Percentiles rank a stretch among this genome's conserved stretches.
These are phyloP conservation scores for Apamea sordens DNA, from an alignment of 2,888 invertebrate genomes.

Conservation along the genomic window DNA sequence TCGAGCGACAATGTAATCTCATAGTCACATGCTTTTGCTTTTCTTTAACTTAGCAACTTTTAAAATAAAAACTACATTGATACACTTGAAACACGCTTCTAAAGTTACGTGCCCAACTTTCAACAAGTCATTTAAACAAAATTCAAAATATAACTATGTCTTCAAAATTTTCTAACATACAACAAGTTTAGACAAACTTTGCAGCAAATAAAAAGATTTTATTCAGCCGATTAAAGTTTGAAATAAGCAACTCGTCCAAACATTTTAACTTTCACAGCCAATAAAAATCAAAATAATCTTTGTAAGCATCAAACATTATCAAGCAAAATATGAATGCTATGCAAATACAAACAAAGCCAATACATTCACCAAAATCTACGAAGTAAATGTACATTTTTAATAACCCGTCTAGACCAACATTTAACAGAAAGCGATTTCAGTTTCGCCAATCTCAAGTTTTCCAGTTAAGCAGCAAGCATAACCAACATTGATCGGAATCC, in stretches of 20 bases:
- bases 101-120: slow-evolving; percentile 28
- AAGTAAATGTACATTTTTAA: slow-evolving; percentile 83
- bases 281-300: slow-evolving; percentile 23
- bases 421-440: slow-evolving; percentile 79
- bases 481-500: slow-evolving; percentile 79
- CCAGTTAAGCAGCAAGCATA: slow-evolving; percentile 74
- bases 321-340: slow-evolving; percentile 32
- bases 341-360: slow-evolving; percentile 56
- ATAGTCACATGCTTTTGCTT: background rate
- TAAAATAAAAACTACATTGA: slow-evolving; percentile 17
- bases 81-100: slow-evolving; percentile 18
- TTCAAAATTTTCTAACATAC: background rate
- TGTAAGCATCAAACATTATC: slow-evolving; percentile 10
- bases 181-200: slow-evolving; percentile 13
- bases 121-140: slow-evolving; percentile 25
- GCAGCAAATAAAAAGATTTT: slow-evolving; percentile 24
- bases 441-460: slow-evolving; percentile 83
- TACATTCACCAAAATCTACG: slow-evolving; percentile 80
- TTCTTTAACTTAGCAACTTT: slow-evolving; percentile 15
- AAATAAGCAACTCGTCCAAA: slow-evolving; percentile 18
- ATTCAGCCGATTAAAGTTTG: slow-evolving; percentile 29
- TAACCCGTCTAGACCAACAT: slow-evolving; percentile 88
- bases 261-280: slow-evolving; percentile 1
- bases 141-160: slow-evolving; percentile 27
- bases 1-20: background rate